Percentiles rank a stretch among this genome's conserved stretches.
Conservation (phyloP, 2,797 vertebrate genomes). For the Poeciliopsis paucimaculata region DNA sequence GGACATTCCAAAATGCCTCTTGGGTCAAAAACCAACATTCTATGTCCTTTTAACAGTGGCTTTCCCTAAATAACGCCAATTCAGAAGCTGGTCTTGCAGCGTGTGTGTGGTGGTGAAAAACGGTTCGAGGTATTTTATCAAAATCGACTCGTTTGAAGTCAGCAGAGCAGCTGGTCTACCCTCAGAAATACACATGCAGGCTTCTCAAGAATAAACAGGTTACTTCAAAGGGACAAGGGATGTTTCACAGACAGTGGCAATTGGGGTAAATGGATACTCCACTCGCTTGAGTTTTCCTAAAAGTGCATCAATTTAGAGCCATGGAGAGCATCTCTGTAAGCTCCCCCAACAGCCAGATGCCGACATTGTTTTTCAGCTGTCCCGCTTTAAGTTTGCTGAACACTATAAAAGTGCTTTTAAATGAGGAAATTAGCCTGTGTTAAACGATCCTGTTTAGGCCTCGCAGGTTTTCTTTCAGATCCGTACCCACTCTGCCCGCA, state of each 20-base stretch:
- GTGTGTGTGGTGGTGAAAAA: conserved; percentile 50
- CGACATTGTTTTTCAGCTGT: conserved; percentile 59
- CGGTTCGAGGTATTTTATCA: conserved; percentile 41
- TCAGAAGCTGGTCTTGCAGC: conserved; percentile 39
- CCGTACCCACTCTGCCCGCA: conserved; percentile 50
- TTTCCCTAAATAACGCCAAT: conserved; percentile 34
- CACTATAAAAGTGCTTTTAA: conserved; percentile 51
- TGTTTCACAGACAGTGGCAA: conserved; percentile 41
- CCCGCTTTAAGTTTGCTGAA: conserved; percentile 40
- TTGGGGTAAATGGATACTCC: conserved; percentile 59
- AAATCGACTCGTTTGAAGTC: conserved; percentile 56
- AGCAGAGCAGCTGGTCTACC: conserved; percentile 16
- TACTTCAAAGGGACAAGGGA: conserved; percentile 32
- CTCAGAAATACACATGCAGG: conserved; percentile 37
- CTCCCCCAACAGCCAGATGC: conserved; percentile 58
- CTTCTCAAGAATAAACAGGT: conserved; percentile 19
- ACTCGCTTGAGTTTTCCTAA: conserved; percentile 49
- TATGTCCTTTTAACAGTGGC: conserved; percentile 46
- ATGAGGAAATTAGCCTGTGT: conserved; percentile 40
- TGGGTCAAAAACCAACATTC: conserved; percentile 45
- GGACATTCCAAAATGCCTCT: conserved; percentile 33
- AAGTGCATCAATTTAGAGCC: conserved; percentile 59
- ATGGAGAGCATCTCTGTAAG: conserved; percentile 59
- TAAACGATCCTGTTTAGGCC: conserved; percentile 44
- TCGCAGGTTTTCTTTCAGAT: conserved; percentile 30